Base-by-base conservation (phyloP, 2,113 vertebrate species). In the Pseudolaguvia tuberculata region DNA sequence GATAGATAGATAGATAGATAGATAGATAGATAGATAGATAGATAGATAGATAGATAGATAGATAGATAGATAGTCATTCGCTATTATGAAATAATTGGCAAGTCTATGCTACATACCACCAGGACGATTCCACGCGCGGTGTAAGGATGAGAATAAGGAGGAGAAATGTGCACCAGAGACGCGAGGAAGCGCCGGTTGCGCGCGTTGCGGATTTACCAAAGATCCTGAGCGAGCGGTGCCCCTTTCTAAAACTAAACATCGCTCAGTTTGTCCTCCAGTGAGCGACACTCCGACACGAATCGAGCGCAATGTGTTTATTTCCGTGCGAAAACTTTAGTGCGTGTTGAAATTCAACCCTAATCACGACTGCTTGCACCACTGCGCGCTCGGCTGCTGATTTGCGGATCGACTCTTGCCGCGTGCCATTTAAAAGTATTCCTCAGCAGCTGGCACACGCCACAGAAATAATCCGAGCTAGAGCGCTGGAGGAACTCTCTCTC, bases 71-170 rank as follows among this genome's bases (percentile, higher is more conserved):
- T 11, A 5, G 57, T 23, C 11, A 25, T 5, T 42, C 45, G 23
- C 45, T 35, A 4, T 35, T 35, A 35, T 35, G 31, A 35, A 35
- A 35, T 35, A 3, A 52, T 42, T 59, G n/a, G 79, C 73, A 77
- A 61, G 72, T 74, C 27, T 17, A 52, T 68, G 14, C 13, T 67
- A 91, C 94, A 96, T 83, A 98, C 96, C 96, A 97, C 96, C 96
- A 97, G 62, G 94, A 97, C 59, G 93, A 93, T 79, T 96, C 94
- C 74, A 93, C 94, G 75, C 93, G 89, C 79, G 94, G 94, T 71
- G 95, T 95, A 75, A 96, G 88, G 77, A 92, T 88, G 81, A 98
- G 92, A 83, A 98, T 88, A 71, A 96, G 88, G 80, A 96, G 78
- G 81, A 92, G 80, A 83, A 92, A 89, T 59, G 91, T 90, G 69